Base-by-base conservation (phyloP, 2,888 invertebrate genomes). In the Pseudolycoriella hygida region DNA sequence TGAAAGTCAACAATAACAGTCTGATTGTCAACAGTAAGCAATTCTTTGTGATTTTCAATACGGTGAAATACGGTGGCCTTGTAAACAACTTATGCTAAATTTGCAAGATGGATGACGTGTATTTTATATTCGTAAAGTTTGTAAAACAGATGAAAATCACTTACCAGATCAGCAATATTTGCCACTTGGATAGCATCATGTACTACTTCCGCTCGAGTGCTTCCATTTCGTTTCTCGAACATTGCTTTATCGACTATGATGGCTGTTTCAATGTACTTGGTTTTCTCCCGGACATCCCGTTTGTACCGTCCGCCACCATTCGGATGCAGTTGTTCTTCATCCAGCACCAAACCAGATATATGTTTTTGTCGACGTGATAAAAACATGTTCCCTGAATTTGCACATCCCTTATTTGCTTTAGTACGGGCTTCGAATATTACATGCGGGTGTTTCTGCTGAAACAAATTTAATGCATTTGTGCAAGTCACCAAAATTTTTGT, bases 371-470 rank as follows among this genome's bases (percentile, higher is more conserved):
- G 68, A 58, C 65, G 55, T 59, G 74, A 74, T 61, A 76, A 74
- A 61, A 87, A 85, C 61, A 82, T 71, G 59, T 72, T 76, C 47
- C 76, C 77, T 46, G 75, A 71, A 70, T 85, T 88, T 58, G 88
- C 93, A 66, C 94, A 94, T 45, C 86, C 88, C 67, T 89, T 88
- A 70, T 82, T 85, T 54, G 81, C 80, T 65, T 89, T 88, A 48
- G 86, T 84, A 55, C 87, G 79, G 60, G 92, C 88, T 68, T 92
- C 89, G 73, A 92, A 94, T 67, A 94, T 88, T 67, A 94, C 85
- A 76, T 94, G 94, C 60, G 93, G 93, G 78, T 93, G 92, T 70
- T 89, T 89, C 82, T 88, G 84, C 84, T 86, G 80, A 72, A 79
- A 74, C 75, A 74, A 25, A 75, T 56, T 47, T 25, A 25, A 41